Evolutionary conservation across 2,797 vertebrate genomes (phyloP).

Genomic region (Gephyroberyx darwinii): DNA sequence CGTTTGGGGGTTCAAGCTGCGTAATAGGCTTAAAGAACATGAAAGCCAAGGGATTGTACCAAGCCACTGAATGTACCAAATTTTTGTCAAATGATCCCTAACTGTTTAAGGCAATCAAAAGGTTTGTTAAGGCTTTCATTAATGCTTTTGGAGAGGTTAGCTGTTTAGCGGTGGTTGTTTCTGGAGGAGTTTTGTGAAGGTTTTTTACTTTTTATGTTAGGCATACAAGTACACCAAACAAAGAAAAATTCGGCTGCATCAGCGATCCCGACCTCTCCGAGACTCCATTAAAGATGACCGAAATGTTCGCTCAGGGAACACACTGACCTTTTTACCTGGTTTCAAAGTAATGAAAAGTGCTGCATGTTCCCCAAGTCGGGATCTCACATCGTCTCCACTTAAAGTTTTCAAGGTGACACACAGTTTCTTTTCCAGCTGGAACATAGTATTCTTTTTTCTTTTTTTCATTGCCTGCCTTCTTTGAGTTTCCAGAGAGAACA

Average conservation of each 20-base stretch:
- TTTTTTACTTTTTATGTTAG: neutral
- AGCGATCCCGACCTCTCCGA: neutral
- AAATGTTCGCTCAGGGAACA: slow-evolving; percentile 17
- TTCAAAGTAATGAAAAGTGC: slow-evolving; percentile 31
- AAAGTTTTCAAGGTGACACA: slow-evolving; percentile 11
- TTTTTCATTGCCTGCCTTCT: slow-evolving; percentile 14
- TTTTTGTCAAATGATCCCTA: neutral
- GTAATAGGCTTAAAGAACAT: neutral
- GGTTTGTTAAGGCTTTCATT: no score
- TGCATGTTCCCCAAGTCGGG: neutral
- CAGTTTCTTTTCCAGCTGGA: slow-evolving; percentile 32
- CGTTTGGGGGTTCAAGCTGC: slow-evolving; percentile 4
- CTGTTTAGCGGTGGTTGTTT: neutral
- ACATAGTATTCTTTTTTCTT: neutral
- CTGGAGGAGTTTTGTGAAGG: neutral
- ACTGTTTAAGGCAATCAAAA: no score
- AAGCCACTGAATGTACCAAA: neutral
- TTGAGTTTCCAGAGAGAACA: slow-evolving; percentile 20
- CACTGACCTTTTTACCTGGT: slow-evolving; percentile 12
- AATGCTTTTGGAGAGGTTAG: neutral
- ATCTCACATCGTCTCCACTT: slow-evolving; percentile 35
- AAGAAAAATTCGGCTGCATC: slow-evolving; percentile 1
- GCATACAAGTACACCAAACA: neutral
- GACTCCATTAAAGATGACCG: slow-evolving; percentile 7
- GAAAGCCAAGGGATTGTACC: slow-evolving; percentile 1